Percentiles rank a stretch among this genome's conserved stretches.
phyloP scores from a whole-genome alignment of 2,797 vertebrate species.

The Limosa lapponica region DNA sequence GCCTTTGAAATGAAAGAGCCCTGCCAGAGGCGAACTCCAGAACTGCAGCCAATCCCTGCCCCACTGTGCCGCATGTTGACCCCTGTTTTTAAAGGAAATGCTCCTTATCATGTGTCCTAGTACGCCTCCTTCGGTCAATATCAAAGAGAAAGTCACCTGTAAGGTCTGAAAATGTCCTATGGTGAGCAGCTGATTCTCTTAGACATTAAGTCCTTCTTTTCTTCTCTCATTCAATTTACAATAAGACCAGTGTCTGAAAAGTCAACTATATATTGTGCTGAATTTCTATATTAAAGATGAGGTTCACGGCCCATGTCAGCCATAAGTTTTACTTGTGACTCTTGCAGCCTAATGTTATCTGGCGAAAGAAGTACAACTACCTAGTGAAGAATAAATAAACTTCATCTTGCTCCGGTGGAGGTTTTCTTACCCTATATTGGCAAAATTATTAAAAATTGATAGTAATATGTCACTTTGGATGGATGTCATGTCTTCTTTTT shows the following conservation, averaged over 20 bases:
- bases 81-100: background rate
- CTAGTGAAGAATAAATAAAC: background rate
- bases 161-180: background rate
- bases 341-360: background rate
- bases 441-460: background rate
- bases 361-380: background rate
- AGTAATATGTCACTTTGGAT: background rate
- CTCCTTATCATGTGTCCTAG: background rate
- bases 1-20: background rate
- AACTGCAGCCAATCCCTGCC: background rate
- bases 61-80: background rate
- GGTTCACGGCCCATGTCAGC: background rate
- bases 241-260: background rate
- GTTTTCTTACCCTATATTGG: background rate
- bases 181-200: background rate
- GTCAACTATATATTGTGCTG: background rate
- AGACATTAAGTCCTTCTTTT: background rate
- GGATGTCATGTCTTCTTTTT: background rate
- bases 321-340: background rate
- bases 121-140: background rate
- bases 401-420: background rate
- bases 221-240: background rate
- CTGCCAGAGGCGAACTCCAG: background rate
- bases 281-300: background rate
- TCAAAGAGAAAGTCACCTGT: background rate